A percentile compares a stretch with the other conserved stretches of the same genome.
phyloP scores from a whole-genome alignment of 2,113 vertebrate species.

The Cavia aperea region DNA sequence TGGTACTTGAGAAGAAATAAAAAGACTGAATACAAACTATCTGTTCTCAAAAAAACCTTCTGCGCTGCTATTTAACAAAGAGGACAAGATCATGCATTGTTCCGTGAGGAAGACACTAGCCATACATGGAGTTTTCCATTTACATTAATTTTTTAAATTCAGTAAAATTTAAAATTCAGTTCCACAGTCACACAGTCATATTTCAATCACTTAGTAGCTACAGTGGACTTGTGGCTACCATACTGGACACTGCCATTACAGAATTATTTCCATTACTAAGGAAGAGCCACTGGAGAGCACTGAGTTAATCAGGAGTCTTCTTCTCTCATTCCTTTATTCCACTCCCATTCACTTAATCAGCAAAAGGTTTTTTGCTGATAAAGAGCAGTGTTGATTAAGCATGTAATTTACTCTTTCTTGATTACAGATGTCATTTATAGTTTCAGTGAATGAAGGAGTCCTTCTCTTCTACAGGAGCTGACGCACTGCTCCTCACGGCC shows the following conservation, averaged over 20 bases:
- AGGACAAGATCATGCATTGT: constrained; percentile 27
- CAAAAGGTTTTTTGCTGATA: neutral
- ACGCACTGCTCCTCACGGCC: neutral
- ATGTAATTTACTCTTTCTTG: neutral
- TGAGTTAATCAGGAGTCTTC: neutral
- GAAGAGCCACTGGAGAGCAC: neutral
- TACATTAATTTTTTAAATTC: constrained; percentile 39
- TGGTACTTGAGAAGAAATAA: constrained; percentile 62
- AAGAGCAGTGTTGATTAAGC: neutral
- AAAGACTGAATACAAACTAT: constrained; percentile 73
- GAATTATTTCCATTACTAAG: neutral
- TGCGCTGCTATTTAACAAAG: constrained; percentile 41
- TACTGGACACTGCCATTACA: neutral
- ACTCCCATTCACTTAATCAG: neutral
- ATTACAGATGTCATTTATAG: neutral
- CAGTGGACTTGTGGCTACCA: neutral
- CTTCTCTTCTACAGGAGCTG: neutral
- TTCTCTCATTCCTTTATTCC: constrained; percentile 20
- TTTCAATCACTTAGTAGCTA: neutral
- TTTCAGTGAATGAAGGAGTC: neutral
- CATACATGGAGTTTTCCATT: neutral
- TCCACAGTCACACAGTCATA: neutral
- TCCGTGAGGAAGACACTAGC: neutral
- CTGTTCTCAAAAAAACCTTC: constrained; percentile 59
- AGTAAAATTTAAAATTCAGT: constrained; percentile 19